Conservation (phyloP, 1,140 invertebrate genomes). For the Conus ventricosus region DNA sequence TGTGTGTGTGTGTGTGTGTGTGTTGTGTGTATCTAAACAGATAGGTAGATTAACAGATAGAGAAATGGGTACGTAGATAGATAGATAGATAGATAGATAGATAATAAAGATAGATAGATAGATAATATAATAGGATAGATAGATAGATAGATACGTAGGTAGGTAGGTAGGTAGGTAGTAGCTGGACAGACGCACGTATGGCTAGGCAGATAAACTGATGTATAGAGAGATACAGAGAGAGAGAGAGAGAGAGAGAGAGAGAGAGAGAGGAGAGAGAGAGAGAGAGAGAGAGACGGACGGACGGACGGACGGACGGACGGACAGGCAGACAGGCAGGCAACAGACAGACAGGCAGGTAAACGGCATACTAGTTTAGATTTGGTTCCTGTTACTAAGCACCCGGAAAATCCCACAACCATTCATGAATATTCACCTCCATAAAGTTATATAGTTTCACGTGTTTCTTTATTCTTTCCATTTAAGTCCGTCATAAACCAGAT, state of each 20-base stretch:
- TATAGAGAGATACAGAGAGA: background rate
- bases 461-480: background rate
- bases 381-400: background rate
- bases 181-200: too few relatives aligned
- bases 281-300: background rate
- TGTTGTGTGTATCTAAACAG: background rate
- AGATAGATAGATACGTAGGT: too few relatives aligned
- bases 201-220: too few relatives aligned
- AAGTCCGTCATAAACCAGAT: too few relatives aligned
- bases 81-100: too few relatives aligned
- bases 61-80: too few relatives aligned
- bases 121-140: too few relatives aligned
- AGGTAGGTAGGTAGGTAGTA: too few relatives aligned
- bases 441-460: background rate
- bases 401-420: background rate
- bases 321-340: background rate
- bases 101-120: too few relatives aligned
- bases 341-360: background rate
- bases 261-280: background rate
- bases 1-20: slow-evolving; percentile 15
- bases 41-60: too few relatives aligned
- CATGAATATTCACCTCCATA: slow-evolving; percentile 11
- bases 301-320: too few relatives aligned
- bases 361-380: background rate
- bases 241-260: background rate